phyloP scores from a whole-genome alignment of 2,113 vertebrate genomes.

The Hyperoodon ampullatus region DNA sequence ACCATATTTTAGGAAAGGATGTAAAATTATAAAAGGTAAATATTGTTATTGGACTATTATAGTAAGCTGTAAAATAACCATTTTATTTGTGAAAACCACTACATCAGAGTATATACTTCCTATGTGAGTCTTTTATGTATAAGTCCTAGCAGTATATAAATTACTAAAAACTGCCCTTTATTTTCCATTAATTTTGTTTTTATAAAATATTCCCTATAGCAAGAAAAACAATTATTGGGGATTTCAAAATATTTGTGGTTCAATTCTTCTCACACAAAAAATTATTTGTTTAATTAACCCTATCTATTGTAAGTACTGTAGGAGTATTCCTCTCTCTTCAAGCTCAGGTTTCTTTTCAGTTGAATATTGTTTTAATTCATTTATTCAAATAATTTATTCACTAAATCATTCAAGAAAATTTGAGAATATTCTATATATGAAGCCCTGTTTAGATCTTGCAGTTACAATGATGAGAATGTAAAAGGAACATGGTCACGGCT shows the following conservation, averaged over 20 bases:
- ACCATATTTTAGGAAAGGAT: background rate
- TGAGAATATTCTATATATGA: background rate
- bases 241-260: background rate
- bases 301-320: background rate
- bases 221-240: background rate
- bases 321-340: no score
- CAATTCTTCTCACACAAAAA: background rate
- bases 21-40: background rate
- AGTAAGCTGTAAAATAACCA: background rate
- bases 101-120: background rate
- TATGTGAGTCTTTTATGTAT: background rate
- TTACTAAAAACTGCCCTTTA: background rate
- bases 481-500: background rate
- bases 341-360: background rate
- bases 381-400: background rate
- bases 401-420: background rate
- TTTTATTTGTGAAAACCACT: background rate
- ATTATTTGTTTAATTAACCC: background rate
- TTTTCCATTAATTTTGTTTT: background rate
- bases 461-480: background rate
- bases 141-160: background rate
- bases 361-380: background rate
- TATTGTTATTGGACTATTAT: background rate
- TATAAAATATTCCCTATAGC: background rate
- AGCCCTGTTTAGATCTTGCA: background rate